A percentile compares a stretch with the other conserved stretches of the same genome.
Evolutionary conservation across 2,888 invertebrate species (phyloP).

Genomic region (Coleophora flavipennella): DNA sequence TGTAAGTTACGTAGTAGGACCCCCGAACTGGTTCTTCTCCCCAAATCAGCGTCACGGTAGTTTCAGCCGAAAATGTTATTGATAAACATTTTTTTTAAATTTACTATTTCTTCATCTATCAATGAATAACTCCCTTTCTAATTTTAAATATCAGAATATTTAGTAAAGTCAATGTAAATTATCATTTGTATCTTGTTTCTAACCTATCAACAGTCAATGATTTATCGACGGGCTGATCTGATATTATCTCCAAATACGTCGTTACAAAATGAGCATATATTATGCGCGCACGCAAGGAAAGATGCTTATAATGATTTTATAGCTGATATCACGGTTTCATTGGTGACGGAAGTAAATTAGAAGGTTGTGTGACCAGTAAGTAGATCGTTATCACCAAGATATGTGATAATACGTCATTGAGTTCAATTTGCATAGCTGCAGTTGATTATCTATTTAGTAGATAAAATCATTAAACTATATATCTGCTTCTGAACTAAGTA

Average conservation of each 20-base stretch:
- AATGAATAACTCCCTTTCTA: conserved; percentile 16
- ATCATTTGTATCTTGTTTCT: conserved; percentile 31
- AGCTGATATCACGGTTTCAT: conserved; percentile 25
- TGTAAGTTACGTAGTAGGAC: no score
- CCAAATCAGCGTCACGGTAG: no score
- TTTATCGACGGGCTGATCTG: conserved; percentile 32
- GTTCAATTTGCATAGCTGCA: no score
- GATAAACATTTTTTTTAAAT: no score
- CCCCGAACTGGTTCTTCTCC: no score
- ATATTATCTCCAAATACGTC: conserved; percentile 35
- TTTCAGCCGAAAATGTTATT: no score
- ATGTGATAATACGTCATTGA: background rate
- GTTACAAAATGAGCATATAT: conserved; percentile 23
- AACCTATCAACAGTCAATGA: conserved; percentile 29
- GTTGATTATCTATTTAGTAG: no score
- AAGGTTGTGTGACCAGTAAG: conserved; percentile 17
- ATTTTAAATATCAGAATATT: conserved; percentile 45
- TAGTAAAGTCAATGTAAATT: conserved; percentile 25
- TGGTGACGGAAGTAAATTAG: conserved; percentile 26
- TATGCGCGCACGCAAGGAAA: conserved; percentile 15
- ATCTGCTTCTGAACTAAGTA: no score
- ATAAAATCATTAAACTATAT: no score
- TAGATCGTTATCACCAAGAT: conserved; percentile 8
- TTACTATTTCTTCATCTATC: no score
- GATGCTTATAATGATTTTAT: conserved; percentile 19